These are phyloP conservation scores for Gorsachius goisagi DNA, from an alignment of 2,113 vertebrate species.

Conservation along the genomic window DNA sequence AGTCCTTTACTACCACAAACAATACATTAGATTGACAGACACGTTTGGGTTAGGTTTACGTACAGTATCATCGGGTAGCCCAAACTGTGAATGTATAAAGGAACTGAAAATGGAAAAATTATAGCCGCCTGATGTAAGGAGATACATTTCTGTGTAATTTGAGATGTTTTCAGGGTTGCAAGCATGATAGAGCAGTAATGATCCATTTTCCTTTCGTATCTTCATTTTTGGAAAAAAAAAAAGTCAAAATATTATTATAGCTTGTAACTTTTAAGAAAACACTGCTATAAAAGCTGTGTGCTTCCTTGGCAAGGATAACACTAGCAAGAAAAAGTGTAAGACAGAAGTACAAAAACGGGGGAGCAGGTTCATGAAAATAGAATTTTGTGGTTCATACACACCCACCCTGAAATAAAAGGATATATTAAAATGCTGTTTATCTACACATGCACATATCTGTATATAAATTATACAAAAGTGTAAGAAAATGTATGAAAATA, in stretches of 20 bases:
- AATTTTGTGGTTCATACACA: background rate
- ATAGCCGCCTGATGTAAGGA: background rate
- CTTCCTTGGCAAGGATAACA: background rate
- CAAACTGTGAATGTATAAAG: background rate
- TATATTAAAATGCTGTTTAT: background rate
- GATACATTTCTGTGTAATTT: background rate
- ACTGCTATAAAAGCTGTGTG: background rate
- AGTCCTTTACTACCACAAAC: background rate
- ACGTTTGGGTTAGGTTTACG: background rate
- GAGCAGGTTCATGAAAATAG: background rate
- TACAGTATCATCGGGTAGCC: background rate
- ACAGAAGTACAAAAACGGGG: background rate
- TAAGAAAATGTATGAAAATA: background rate
- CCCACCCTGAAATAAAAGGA: background rate
- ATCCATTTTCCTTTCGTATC: background rate
- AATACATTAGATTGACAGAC: background rate
- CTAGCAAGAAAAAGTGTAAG: background rate
- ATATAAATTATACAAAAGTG: background rate
- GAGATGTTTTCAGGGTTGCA: background rate
- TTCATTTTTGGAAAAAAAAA: background rate
- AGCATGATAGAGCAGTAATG: background rate
- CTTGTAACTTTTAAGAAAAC: background rate
- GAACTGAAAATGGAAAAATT: conserved; percentile 8
- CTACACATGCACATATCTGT: background rate
- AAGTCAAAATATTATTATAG: background rate